Evolutionary conservation across 2,888 invertebrate species (phyloP).

Genomic region (Allygus modestus): DNA sequence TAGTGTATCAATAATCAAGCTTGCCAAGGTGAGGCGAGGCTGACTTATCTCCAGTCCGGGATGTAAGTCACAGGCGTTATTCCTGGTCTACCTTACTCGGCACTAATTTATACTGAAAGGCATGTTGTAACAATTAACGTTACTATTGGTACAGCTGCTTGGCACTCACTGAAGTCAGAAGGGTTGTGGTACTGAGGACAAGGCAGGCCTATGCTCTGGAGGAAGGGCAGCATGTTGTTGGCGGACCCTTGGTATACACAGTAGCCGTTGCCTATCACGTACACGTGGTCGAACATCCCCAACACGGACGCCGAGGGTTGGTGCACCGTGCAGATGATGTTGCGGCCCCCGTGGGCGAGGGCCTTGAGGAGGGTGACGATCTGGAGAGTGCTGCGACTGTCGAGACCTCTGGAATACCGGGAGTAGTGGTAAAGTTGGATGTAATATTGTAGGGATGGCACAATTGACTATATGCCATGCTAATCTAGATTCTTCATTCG

Average conservation of each 20-base stretch:
- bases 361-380: slow-evolving; percentile 77
- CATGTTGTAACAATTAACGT: too few species aligned
- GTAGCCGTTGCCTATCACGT: slow-evolving; percentile 78
- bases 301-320: slow-evolving; percentile 80
- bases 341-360: slow-evolving; percentile 76
- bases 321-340: slow-evolving; percentile 80
- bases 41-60: too few species aligned
- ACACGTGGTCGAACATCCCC: slow-evolving; percentile 79
- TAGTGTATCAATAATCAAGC: too few species aligned
- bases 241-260: slow-evolving; percentile 78
- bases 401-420: slow-evolving; percentile 77
- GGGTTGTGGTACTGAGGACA: slow-evolving; percentile 81
- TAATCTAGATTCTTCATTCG: too few species aligned
- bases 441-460: too few species aligned
- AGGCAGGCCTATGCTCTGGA: slow-evolving; percentile 76
- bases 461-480: too few species aligned
- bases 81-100: too few species aligned
- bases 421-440: too few species aligned
- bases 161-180: slow-evolving; percentile 78
- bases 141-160: too few species aligned
- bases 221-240: slow-evolving; percentile 76
- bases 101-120: too few species aligned
- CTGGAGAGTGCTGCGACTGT: slow-evolving; percentile 78
- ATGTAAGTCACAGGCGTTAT: too few species aligned
- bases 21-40: too few species aligned